These are phyloP conservation scores for Elgaria multicarinata DNA, from an alignment of 2,113 vertebrate species.

Conservation along the genomic window DNA sequence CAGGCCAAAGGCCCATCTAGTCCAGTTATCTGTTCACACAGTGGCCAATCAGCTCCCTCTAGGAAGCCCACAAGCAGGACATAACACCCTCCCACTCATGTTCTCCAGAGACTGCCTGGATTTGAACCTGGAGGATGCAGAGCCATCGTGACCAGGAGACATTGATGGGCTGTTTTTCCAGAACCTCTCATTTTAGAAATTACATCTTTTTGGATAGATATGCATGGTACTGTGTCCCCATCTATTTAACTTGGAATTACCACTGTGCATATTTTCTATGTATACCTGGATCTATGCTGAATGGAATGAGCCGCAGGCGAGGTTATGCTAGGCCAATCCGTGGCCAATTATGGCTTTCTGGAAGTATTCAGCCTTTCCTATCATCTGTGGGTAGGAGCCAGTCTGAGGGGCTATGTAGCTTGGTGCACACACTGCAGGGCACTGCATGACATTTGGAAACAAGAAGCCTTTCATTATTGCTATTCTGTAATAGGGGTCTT, in stretches of 20 bases:
- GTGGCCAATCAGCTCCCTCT: no score
- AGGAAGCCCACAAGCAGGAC: no score
- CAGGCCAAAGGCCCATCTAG: no score
- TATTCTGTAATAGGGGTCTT: conserved; percentile 17
- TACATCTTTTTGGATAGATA: background rate
- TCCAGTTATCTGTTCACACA: no score
- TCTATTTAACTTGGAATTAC: background rate
- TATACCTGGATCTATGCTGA: background rate
- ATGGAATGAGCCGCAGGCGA: background rate
- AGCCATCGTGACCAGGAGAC: no score
- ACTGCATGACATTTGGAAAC: background rate
- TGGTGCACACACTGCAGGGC: background rate
- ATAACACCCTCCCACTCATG: no score
- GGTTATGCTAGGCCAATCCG: background rate
- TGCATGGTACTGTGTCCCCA: background rate
- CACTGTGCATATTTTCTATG: background rate
- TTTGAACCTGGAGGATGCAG: no score
- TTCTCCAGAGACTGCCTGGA: no score
- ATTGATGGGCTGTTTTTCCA: background rate
- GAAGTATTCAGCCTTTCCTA: background rate
- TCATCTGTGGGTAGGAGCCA: background rate
- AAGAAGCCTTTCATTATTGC: background rate
- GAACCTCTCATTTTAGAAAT: background rate
- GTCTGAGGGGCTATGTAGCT: background rate
- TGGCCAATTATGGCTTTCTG: background rate